Conservation (phyloP, 2,797 vertebrate species). For the Sebastes alutus region DNA sequence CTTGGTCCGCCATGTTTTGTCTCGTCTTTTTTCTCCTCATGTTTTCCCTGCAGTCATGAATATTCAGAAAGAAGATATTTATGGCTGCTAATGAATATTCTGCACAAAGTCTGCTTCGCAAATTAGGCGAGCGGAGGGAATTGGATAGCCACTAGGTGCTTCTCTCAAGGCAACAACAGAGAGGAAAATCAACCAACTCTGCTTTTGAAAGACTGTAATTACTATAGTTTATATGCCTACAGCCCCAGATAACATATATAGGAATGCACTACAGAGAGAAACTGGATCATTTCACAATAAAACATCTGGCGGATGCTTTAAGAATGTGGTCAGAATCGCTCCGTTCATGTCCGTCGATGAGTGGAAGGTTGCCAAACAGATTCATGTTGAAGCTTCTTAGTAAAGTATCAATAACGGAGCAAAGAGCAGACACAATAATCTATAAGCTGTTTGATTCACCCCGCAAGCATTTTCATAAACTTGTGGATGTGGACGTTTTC, state of each 20-base stretch:
- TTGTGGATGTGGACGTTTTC: slow-evolving; percentile 24
- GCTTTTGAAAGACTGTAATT: slow-evolving; percentile 35
- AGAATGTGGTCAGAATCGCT: background rate
- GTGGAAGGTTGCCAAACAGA: background rate
- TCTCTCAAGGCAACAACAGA: slow-evolving; percentile 43
- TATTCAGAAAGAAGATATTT: slow-evolving; percentile 65
- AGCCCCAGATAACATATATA: background rate
- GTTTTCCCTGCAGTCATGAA: slow-evolving; percentile 62
- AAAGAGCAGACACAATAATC: slow-evolving; percentile 10
- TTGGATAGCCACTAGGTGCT: slow-evolving; percentile 41
- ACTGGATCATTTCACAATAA: background rate
- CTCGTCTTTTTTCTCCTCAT: background rate
- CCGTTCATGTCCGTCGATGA: background rate
- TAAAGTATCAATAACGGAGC: background rate
- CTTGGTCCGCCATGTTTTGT: slow-evolving; percentile 13
- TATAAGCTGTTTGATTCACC: background rate
- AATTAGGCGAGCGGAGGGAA: slow-evolving; percentile 50
- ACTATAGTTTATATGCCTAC: background rate
- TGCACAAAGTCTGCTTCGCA: slow-evolving; percentile 44
- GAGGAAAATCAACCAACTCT: slow-evolving; percentile 11
- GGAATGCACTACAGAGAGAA: background rate
- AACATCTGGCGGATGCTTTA: background rate
- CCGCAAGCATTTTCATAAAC: slow-evolving; percentile 33
- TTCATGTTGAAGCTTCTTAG: background rate
- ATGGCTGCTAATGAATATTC: slow-evolving; percentile 65